Evolutionary conservation across 2,888 invertebrate species (phyloP), one percentile per base, ranked within the genome.

Genomic region (Calliphora vomitoria): DNA sequence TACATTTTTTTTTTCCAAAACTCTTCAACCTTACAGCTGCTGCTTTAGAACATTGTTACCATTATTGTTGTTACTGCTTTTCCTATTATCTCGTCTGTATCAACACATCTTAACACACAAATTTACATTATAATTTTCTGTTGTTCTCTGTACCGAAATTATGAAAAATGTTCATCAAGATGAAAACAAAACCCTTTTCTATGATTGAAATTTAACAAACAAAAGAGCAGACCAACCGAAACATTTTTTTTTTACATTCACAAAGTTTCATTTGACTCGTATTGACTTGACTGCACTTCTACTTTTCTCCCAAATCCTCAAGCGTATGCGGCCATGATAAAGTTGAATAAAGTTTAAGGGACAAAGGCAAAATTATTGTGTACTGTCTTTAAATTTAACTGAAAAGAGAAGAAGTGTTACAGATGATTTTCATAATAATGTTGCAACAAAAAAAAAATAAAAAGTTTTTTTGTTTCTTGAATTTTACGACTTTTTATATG

Each of bases 101-200:
- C 35, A 25, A 25, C 20, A 25, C 25, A 58, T 15, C 25, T 15
- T 31, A 0, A 5, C n/a, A 64, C 18, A 38, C n/a, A 64, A 8
- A 35, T 64, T 64, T 38, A 10, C 38, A 38, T 64, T 13, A 64
- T 35, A 38, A 64, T 38, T 64, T 38, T 64, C 35, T 15, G 62
- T 35, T 62, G 4, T 58, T 31, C 18, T 25, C 15, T 60, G 3
- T 6, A 60, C 60, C 8, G 2, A 15, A 68, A 68, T 68, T 68
- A 68, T 68, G 68, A 68, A 68, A 68, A 47, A 25, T 50, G 44
- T 25, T 47, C 31, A 47, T 47, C n/a, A 68, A 25, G 25, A 5
- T 20, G 8, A 25, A 68, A 25, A 44, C 47, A 25, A 68, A 68
- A 68, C 68, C 68, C 50, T 50, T 69, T 69, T 68, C 6, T 68